These are phyloP conservation scores for Aplidium turbinatum DNA, from an alignment of 23 tunicate genomes.

Conservation along the genomic window DNA sequence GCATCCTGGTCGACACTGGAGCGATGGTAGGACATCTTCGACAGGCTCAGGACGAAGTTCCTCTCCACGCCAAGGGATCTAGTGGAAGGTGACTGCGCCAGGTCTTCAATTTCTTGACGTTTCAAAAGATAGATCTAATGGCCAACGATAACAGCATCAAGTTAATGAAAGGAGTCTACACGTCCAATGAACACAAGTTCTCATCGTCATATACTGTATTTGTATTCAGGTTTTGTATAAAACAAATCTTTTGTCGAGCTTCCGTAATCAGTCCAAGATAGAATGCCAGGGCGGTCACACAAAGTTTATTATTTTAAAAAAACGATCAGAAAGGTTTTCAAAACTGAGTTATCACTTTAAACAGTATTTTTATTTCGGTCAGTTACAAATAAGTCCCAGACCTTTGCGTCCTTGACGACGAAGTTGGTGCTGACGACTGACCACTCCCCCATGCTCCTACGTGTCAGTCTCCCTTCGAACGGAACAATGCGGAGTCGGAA, in stretches of 20 bases:
- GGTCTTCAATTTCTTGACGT: slow-evolving; percentile 27
- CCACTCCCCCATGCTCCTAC: slow-evolving; percentile 72
- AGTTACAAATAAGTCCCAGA: slow-evolving; percentile 17
- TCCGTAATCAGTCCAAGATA: too few relatives aligned
- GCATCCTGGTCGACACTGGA: slow-evolving; percentile 1
- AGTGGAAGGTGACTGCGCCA: slow-evolving; percentile 46
- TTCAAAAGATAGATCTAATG: slow-evolving; percentile 52
- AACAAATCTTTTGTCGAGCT: too few relatives aligned
- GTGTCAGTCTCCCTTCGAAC: slow-evolving; percentile 54
- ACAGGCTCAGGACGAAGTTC: slow-evolving; percentile 79
- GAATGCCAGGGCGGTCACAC: too few relatives aligned
- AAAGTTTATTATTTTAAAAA: too few relatives aligned
- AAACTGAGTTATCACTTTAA: too few relatives aligned
- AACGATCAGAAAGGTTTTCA: too few relatives aligned
- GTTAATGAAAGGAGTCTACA: too few relatives aligned
- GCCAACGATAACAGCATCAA: too few relatives aligned
- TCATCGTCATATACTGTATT: too few relatives aligned
- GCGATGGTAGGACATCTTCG: slow-evolving; percentile 73
- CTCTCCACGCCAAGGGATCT: slow-evolving; percentile 47
- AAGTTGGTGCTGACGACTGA: slow-evolving; percentile 58
- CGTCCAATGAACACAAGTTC: too few relatives aligned
- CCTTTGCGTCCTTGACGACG: slow-evolving; percentile 74
- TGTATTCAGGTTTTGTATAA: too few relatives aligned
- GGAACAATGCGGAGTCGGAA: slow-evolving; percentile 69
- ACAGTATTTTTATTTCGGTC: too few relatives aligned